These are phyloP conservation scores for Patagioenas fasciata DNA, from an alignment of 2,113 vertebrate species.

Conservation along the genomic window DNA sequence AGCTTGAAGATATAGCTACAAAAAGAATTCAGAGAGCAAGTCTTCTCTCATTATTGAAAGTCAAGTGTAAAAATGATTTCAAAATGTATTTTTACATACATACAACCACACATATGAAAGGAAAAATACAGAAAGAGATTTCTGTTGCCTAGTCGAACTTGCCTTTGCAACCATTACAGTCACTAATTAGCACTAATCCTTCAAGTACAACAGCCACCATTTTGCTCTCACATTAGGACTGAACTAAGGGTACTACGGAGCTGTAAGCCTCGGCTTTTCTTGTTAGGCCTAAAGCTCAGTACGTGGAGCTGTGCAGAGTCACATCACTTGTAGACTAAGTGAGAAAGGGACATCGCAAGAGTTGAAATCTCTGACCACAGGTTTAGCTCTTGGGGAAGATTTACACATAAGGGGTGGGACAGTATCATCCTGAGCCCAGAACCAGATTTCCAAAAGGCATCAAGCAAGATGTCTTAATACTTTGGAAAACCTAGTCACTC, in stretches of 20 bases:
- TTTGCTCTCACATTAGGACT: background rate
- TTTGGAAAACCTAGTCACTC: background rate
- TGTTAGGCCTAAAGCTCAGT: background rate
- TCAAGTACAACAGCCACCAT: background rate
- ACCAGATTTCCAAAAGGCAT: background rate
- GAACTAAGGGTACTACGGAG: background rate
- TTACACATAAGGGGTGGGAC: background rate
- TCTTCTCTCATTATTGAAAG: background rate
- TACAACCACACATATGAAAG: fast-evolving
- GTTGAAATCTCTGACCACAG: background rate
- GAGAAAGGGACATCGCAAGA: background rate
- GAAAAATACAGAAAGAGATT: background rate
- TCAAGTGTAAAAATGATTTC: background rate
- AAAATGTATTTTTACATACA: background rate
- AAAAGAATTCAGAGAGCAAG: background rate
- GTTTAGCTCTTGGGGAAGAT: background rate
- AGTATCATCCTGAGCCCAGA: background rate
- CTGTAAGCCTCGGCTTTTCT: background rate
- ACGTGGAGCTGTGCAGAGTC: background rate
- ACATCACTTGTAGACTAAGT: background rate
- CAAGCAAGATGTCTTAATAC: background rate
- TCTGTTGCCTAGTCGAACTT: background rate
- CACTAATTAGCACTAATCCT: background rate
- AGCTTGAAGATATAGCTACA: background rate
- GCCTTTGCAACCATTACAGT: background rate